Evolutionary conservation across 2,888 invertebrate genomes (phyloP).

Genomic region (Cetonia aurata): DNA sequence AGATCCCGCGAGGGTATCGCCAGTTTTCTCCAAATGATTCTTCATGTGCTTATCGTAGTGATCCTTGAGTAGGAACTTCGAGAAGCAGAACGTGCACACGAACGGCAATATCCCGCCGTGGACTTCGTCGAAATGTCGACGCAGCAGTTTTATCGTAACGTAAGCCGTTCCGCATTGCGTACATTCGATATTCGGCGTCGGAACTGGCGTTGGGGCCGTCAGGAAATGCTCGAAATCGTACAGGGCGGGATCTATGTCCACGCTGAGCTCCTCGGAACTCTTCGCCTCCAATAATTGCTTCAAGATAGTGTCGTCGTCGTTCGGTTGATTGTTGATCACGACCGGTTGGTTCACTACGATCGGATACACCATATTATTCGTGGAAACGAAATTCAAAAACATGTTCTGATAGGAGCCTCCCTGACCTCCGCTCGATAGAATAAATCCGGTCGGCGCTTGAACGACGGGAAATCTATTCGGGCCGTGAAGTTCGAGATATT

Average conservation of each 20-base stretch:
- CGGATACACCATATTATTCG: constrained; percentile 38
- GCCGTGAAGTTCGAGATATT: constrained; percentile 8
- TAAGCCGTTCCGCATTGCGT: constrained; percentile 60
- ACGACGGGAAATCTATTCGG: constrained; percentile 31
- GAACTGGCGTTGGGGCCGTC: neutral
- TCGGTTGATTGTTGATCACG: constrained; percentile 10
- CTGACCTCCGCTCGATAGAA: constrained; percentile 18
- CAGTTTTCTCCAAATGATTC: constrained; percentile 54
- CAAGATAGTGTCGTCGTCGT: constrained; percentile 12
- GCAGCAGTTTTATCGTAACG: constrained; percentile 56
- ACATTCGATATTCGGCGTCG: constrained; percentile 51
- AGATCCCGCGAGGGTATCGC: too few species aligned
- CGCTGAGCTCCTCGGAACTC: constrained; percentile 21
- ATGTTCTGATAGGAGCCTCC: constrained; percentile 60
- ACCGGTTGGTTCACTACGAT: constrained; percentile 9
- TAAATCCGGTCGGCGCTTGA: constrained; percentile 36
- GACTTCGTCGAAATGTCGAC: constrained; percentile 59
- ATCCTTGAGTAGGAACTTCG: constrained; percentile 57
- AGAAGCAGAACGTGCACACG: constrained; percentile 60
- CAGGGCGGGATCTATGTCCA: constrained; percentile 23
- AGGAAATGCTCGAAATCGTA: constrained; percentile 28
- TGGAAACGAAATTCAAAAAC: constrained; percentile 62
- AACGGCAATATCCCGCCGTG: constrained; percentile 62
- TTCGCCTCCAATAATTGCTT: constrained; percentile 13
- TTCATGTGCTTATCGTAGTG: constrained; percentile 58